Base-by-base conservation (phyloP, 2,797 vertebrate genomes). In the Spheniscus humboldti region DNA sequence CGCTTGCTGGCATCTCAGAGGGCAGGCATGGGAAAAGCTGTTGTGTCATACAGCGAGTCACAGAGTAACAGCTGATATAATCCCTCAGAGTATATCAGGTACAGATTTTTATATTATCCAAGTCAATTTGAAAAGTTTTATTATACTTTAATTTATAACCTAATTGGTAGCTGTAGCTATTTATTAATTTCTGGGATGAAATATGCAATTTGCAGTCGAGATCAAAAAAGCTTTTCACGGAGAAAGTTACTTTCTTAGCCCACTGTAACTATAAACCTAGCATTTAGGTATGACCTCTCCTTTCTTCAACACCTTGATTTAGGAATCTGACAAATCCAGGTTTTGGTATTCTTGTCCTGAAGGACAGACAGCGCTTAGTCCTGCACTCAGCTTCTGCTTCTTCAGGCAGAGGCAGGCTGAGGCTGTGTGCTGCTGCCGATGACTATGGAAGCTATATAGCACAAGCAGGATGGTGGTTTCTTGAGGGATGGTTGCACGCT, bases 391-490 rank as follows among this genome's bases (percentile, higher is more conserved):
- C 12, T 10, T 60, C 23, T 35, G 37, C 12, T 13, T 56, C 35
- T 67, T 68, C 13, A 47, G 60, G 30, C 17, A 43, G 56, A 37
- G 37, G 27, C 47, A 31, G 37, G 20, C 37, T n/a, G 75, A 31
- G 43, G 10, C n/a, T 55, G 25, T 5, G 10, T n/a, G n/a, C 48
- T 78, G 67, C 57, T 71, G 52, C 41, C 2, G 1, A 1, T n/a
- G 30, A 8, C 50, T 1, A 24, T 1, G 18, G 33, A 33, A 87
- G 52, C 35, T 0, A 0, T n/a, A 5, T 3, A 77, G 52, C 39
- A 23, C 28, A 28, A 37, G 33, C 10, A 57, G 2, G 13, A 2
- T 2, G 10, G 25, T 83, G 55, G 2, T 59, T 79, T 82, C 52
- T 31, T 2, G 2, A 59, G 53, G 45, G 28, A 3, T n/a, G 56